Evolutionary conservation across 2,113 vertebrate genomes (phyloP).

Genomic region (Pachycephala philippinensis): DNA sequence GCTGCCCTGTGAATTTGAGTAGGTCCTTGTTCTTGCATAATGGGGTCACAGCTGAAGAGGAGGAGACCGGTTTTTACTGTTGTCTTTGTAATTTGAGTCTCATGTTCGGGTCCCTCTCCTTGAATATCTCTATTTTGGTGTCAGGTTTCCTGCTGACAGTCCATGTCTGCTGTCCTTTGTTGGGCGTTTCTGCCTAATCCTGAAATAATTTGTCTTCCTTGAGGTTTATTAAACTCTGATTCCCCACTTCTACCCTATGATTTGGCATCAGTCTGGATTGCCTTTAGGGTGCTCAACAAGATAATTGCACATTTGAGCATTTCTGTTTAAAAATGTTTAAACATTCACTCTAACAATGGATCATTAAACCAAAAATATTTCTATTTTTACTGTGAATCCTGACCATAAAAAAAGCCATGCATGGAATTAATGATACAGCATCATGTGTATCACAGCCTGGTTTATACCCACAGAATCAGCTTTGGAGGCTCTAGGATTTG

Average conservation of each 20-base stretch:
- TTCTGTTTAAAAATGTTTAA: constrained; percentile 1
- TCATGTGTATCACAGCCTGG: neutral
- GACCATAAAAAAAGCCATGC: neutral
- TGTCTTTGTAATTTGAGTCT: constrained; percentile 9
- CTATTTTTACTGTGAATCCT: neutral
- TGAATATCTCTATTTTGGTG: neutral
- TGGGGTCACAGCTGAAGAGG: neutral
- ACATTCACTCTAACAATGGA: neutral
- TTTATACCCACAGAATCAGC: neutral
- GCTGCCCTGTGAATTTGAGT: constrained; percentile 9
- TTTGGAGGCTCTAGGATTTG: neutral
- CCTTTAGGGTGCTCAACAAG: neutral
- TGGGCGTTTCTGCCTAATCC: neutral
- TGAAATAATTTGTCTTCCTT: neutral
- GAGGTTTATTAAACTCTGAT: neutral
- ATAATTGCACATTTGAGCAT: neutral
- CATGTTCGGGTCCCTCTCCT: neutral
- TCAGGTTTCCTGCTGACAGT: neutral
- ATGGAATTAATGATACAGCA: neutral
- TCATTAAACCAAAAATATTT: neutral
- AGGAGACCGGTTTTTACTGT: neutral
- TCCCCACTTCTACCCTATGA: neutral
- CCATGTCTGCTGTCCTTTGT: neutral
- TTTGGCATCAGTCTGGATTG: neutral
- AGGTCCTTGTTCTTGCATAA: constrained; percentile 13